A percentile compares a stretch with the other conserved stretches of the same genome.
phyloP scores from a whole-genome alignment of 2,113 vertebrate species.

The Psilopsiagon aymara region DNA sequence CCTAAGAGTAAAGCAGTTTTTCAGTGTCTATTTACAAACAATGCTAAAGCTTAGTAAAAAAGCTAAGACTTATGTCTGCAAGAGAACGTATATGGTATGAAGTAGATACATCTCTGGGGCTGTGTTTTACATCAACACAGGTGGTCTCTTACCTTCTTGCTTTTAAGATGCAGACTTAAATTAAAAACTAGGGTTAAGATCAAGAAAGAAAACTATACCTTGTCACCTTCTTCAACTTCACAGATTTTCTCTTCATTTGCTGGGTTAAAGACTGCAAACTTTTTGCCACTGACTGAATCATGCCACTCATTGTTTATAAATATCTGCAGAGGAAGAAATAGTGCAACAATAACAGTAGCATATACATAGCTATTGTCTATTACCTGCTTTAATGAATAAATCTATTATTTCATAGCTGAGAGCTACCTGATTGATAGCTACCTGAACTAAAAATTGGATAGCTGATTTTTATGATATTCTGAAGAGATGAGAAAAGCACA shows the following conservation, averaged over 20 bases:
- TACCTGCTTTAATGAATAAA: neutral
- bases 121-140: neutral
- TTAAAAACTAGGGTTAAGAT: neutral
- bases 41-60: neutral
- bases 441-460: neutral
- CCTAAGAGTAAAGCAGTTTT: neutral
- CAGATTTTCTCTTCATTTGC: slow-evolving; percentile 86
- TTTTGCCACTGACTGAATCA: slow-evolving; percentile 81
- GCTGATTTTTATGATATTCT: neutral
- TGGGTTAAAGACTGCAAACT: slow-evolving; percentile 84
- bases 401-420: neutral
- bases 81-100: neutral
- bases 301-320: slow-evolving; percentile 92
- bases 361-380: neutral
- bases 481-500: neutral
- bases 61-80: neutral
- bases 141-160: neutral
- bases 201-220: slow-evolving; percentile 66
- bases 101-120: neutral
- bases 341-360: neutral
- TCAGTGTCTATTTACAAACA: neutral
- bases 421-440: neutral
- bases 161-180: neutral
- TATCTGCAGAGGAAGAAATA: slow-evolving; percentile 73
- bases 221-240: slow-evolving; percentile 86